Conservation (phyloP, 2,797 vertebrate species). For the Chelon auratus region DNA sequence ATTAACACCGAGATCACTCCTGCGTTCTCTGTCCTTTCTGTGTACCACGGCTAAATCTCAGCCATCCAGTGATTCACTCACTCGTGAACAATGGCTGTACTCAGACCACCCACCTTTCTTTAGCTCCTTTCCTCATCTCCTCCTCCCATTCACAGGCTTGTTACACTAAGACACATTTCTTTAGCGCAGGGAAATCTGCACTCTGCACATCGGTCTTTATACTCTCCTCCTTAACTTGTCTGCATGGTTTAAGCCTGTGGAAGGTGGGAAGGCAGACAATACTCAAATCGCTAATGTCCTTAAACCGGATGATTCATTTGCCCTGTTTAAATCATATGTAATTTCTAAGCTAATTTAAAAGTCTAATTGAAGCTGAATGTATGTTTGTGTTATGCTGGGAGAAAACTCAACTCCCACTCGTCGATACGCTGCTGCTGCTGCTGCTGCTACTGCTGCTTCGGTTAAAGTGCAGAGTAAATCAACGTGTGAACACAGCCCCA, state of each 20-base stretch:
- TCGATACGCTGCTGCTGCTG: background rate
- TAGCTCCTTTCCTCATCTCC: constrained; percentile 22
- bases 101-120: constrained; percentile 35
- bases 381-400: background rate
- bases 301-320: constrained; percentile 9
- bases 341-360: constrained; percentile 42
- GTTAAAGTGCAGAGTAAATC: constrained; percentile 18
- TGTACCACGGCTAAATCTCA: constrained; percentile 37
- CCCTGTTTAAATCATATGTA: constrained; percentile 15
- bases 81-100: constrained; percentile 47
- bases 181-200: background rate
- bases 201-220: constrained; percentile 5
- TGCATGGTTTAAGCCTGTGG: background rate
- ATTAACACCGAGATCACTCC: constrained; percentile 12
- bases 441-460: background rate
- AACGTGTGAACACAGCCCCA: constrained; percentile 24
- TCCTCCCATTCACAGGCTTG: constrained; percentile 16
- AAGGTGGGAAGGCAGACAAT: constrained; percentile 15
- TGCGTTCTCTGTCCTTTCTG: constrained; percentile 9
- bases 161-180: constrained; percentile 19
- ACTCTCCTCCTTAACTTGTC: constrained; percentile 3
- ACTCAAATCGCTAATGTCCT: constrained; percentile 15
- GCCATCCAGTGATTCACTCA: constrained; percentile 19
- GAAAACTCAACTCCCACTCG: constrained; percentile 13
- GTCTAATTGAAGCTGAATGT: constrained; percentile 15